Evolutionary conservation across 2,113 vertebrate species (phyloP).

Genomic region (Erythrocercus mccallii): DNA sequence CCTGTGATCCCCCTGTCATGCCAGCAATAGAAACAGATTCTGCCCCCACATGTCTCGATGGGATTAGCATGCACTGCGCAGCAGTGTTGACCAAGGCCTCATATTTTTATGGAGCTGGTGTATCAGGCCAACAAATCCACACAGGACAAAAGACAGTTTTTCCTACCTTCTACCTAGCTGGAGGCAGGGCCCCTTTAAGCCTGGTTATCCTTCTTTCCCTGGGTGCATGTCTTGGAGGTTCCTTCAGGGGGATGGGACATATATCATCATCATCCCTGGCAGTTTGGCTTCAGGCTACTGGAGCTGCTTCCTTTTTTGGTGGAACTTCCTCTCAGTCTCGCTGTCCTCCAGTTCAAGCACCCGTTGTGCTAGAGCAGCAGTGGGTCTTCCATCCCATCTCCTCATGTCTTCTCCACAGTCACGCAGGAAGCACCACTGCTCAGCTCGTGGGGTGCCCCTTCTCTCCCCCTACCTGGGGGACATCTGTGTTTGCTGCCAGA

Average conservation of each 20-base stretch:
- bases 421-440: neutral
- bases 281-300: rapidly evolving
- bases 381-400: neutral
- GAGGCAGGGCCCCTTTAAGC: neutral
- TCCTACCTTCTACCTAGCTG: rapidly evolving
- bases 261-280: neutral
- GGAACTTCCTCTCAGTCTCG: neutral
- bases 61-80: rapidly evolving
- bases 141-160: rapidly evolving
- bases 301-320: too few species aligned
- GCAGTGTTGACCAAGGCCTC: neutral
- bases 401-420: neutral
- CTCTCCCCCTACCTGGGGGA: neutral
- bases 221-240: neutral
- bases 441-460: rapidly evolving
- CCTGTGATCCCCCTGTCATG: neutral
- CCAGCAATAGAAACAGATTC: neutral
- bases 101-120: neutral
- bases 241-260: rapidly evolving
- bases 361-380: neutral
- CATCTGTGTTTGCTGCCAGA: rapidly evolving
- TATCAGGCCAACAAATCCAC: too few species aligned
- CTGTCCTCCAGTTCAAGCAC: rapidly evolving
- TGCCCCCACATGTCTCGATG: neutral
- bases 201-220: neutral